phyloP scores from a whole-genome alignment of 2,113 vertebrate genomes.

The Chaenogobius annularis region DNA sequence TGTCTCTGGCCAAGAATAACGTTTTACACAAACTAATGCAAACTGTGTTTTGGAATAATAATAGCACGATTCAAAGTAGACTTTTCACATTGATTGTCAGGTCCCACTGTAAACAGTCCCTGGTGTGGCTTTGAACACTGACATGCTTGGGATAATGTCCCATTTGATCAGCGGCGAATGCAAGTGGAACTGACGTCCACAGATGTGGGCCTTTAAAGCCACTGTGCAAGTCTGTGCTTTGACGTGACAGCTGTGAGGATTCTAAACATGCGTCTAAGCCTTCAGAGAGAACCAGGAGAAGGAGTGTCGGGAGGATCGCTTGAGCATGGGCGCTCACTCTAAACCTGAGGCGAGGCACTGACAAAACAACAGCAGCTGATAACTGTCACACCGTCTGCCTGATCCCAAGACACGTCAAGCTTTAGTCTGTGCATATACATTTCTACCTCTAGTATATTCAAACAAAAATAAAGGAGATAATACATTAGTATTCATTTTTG shows the following conservation, averaged over 20 bases:
- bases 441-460: neutral
- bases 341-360: slow-evolving; percentile 26
- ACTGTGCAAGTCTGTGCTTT: neutral
- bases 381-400: slow-evolving; percentile 1
- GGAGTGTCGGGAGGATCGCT: slow-evolving; percentile 1
- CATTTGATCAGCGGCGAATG: slow-evolving; percentile 10
- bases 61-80: neutral
- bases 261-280: neutral
- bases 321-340: slow-evolving; percentile 30
- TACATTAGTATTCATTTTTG: no score
- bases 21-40: neutral
- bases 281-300: slow-evolving; percentile 3
- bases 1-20: neutral
- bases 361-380: slow-evolving; percentile 24
- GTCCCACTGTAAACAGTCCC: slow-evolving; percentile 6
- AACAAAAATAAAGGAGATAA: no score
- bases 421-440: neutral
- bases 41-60: neutral
- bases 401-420: neutral
- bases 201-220: slow-evolving; percentile 6
- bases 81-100: slow-evolving; percentile 2
- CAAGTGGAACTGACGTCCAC: slow-evolving; percentile 11
- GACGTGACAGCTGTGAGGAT: slow-evolving; percentile 10
- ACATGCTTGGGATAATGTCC: slow-evolving; percentile 12
- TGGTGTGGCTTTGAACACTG: slow-evolving; percentile 4